These are phyloP conservation scores for Numenius arquata DNA, from an alignment of 2,113 vertebrate species.

Conservation along the genomic window DNA sequence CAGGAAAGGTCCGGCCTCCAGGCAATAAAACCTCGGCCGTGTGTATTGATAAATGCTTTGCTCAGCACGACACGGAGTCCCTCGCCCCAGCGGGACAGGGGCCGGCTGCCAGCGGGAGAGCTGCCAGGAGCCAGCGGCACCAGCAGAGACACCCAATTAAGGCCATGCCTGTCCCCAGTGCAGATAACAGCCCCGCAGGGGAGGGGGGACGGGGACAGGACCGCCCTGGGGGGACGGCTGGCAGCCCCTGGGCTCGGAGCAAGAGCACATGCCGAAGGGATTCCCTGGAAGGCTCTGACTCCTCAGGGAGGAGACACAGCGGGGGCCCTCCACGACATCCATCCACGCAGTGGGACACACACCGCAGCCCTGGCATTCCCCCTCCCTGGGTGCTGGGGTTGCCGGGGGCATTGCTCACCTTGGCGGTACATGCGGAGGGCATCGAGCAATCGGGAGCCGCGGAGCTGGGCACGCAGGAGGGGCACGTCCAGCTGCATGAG, in stretches of 20 bases:
- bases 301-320: rapidly evolving
- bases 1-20: constrained; percentile 59
- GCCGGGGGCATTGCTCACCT: constrained; percentile 37
- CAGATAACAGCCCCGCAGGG: not conserved
- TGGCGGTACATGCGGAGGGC: constrained; percentile 95
- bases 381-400: rapidly evolving
- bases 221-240: not conserved
- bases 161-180: constrained; percentile 6
- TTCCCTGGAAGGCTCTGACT: not conserved
- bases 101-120: not conserved
- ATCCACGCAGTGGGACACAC: rapidly evolving
- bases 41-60: constrained; percentile 46
- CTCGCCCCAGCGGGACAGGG: not conserved
- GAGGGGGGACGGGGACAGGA: not conserved
- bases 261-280: not conserved
- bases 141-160: constrained; percentile 47
- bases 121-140: not conserved
- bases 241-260: not conserved
- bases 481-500: constrained; percentile 91
- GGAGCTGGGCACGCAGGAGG: constrained; percentile 89
- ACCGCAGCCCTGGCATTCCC: not conserved
- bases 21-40: constrained; percentile 65
- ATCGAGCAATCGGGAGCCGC: constrained; percentile 90
- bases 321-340: rapidly evolving
- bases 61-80: not conserved